Evolutionary conservation across 2,113 vertebrate species (phyloP).

Genomic region (Circaetus cinerascens): DNA sequence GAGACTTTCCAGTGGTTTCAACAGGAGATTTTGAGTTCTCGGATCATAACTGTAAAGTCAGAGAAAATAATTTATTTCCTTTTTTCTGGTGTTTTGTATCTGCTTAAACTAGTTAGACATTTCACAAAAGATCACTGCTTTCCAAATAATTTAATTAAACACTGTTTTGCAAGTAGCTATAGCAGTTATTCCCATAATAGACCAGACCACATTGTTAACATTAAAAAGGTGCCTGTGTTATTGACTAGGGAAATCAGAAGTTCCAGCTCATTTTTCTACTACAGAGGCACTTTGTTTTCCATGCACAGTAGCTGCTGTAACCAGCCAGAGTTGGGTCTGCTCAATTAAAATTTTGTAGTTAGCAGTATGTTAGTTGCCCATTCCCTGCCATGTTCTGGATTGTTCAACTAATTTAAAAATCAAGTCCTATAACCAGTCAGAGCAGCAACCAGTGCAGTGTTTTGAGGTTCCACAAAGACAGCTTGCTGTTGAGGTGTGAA

Average conservation of each 20-base stretch:
- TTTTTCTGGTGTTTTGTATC: not conserved
- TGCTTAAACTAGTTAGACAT: not conserved
- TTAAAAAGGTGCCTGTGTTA: not conserved
- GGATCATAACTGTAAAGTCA: not conserved
- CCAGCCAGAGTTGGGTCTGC: not conserved
- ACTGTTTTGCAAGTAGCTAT: not conserved
- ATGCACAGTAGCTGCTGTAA: not conserved
- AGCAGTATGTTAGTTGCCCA: not conserved
- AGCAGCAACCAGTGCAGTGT: not conserved
- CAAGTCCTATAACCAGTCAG: not conserved
- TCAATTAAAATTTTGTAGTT: not conserved
- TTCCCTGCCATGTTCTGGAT: not conserved
- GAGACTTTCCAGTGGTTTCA: not conserved
- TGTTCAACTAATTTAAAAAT: not conserved
- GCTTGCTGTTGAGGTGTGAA: not conserved
- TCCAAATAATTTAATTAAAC: not conserved
- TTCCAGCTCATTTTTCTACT: not conserved
- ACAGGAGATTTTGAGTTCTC: not conserved
- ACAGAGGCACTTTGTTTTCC: not conserved
- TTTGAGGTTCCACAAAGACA: not conserved
- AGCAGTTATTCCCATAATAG: not conserved
- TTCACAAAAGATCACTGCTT: not conserved
- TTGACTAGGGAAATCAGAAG: not conserved
- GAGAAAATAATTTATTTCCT: not conserved
- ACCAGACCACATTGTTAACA: not conserved